Percentiles rank a stretch among this genome's conserved stretches.
Conservation (phyloP, 2,888 invertebrate genomes). For the Oasisia sp. region DNA sequence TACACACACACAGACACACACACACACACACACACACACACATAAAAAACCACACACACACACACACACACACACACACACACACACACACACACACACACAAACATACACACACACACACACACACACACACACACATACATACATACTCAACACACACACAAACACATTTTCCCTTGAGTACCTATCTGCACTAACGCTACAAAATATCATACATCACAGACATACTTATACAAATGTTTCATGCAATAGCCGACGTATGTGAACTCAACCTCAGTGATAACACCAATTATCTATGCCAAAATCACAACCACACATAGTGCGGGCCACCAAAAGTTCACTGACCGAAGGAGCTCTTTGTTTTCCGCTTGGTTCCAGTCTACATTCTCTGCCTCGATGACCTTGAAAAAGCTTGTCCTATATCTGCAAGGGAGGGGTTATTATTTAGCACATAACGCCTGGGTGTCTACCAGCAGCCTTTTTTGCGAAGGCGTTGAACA, state of each 20-base stretch:
- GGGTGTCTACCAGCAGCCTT: not conserved
- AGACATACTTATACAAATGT: not conserved
- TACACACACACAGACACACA: not conserved
- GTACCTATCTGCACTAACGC: not conserved
- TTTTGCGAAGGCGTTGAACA: not conserved
- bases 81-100: conserved; percentile 17
- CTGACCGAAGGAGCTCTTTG: conserved; percentile 74
- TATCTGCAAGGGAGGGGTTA: conserved; percentile 72
- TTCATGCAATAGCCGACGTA: not conserved
- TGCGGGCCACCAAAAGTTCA: not conserved
- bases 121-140: not conserved
- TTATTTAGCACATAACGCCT: not conserved
- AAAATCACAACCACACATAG: not conserved
- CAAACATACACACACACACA: not conserved
- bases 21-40: not conserved
- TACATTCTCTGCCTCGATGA: conserved; percentile 72
- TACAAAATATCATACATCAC: not conserved
- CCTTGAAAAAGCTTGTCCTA: conserved; percentile 83
- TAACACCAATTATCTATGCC: not conserved
- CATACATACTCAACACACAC: not conserved
- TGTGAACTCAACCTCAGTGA: not conserved
- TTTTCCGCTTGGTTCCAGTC: conserved; percentile 81
- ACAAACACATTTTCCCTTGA: not conserved
- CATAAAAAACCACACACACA: not conserved
- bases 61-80: conserved; percentile 9